Base-by-base conservation (phyloP, 1,140 invertebrate species). In the Micrasema minimum region DNA sequence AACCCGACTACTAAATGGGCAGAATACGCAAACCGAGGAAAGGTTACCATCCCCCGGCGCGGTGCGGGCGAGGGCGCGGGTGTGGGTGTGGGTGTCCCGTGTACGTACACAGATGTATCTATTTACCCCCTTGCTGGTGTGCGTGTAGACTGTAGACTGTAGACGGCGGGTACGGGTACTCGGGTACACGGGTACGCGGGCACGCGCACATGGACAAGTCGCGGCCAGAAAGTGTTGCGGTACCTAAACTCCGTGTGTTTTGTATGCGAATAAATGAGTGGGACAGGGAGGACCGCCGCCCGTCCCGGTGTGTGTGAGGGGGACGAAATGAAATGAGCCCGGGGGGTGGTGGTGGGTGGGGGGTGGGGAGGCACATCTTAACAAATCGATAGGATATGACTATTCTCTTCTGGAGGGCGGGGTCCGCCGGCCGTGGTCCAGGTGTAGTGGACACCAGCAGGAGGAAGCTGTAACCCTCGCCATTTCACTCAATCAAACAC, bases 341-440 rank as follows among this genome's bases (percentile, higher is more conserved):
- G 31, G 64, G 43, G 67, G 35, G 62, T 37, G 66, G 55, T 38
- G 71, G 64, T 26, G 67, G 35, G 62, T 37, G 66, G 55, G 20
- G 71, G 55, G 51, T 31, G 41, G 72, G 64, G 50, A 20, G 72
- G 70, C 64, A 75, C 74, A 87, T 87, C 86, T 87, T 85, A 85
- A 84, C 83, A 83, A 85, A 85, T 85, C 83, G 82, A 85, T 85
- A 85, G 82, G 81, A 85, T 84, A 84, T 85, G 82, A 85, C 82
- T 83, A 80, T 83, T 87, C 87, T 69, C 50, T 71, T 72, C 46
- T 59, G 45, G 55, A 62, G 45, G 53, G 55, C 55, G 43, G 59
- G 59, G 59, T 31, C 59, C 41, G 41, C 20, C 26, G 59, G n/a
- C 26, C 26, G 26, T 16, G 59, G 59, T 45, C 59, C 59, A 64